These are phyloP conservation scores for Spialia ferax DNA, from an alignment of 2,888 invertebrate species.

Conservation along the genomic window DNA sequence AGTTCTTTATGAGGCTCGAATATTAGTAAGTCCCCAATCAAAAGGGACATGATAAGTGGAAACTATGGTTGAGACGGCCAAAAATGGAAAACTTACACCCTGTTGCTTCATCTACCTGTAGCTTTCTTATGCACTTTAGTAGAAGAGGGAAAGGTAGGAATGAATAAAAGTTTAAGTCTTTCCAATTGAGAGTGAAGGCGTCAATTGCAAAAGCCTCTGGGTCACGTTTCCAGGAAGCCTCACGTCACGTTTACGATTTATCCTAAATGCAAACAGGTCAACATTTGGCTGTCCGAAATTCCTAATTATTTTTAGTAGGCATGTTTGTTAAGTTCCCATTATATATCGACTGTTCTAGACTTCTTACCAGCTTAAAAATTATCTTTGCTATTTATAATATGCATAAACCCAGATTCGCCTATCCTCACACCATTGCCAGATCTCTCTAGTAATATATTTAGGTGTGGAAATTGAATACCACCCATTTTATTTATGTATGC, in stretches of 20 bases:
- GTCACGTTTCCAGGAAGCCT: not conserved
- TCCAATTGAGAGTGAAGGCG: not conserved
- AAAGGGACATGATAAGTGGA: constrained; percentile 1
- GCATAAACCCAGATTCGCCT: not conserved
- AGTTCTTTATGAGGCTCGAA: not conserved
- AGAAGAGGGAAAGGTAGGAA: not conserved
- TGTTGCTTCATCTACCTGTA: not conserved
- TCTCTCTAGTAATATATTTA: not conserved
- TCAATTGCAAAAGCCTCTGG: not conserved
- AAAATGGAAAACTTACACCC: not conserved
- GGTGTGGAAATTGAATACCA: not conserved
- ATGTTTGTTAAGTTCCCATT: not conserved
- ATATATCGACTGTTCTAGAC: not conserved
- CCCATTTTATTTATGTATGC: not conserved
- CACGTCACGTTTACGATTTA: not conserved
- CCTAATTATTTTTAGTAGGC: not conserved
- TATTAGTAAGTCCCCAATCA: not conserved
- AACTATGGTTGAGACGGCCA: constrained; percentile 2
- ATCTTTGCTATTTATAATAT: not conserved
- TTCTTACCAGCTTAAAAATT: not conserved
- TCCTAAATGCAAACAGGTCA: not conserved
- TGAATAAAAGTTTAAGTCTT: not conserved
- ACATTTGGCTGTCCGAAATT: too few relatives aligned
- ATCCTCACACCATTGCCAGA: not conserved
- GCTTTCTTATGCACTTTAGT: not conserved